Base-by-base conservation (phyloP, 2,797 vertebrate genomes). In the Propithecus perrieri region DNA sequence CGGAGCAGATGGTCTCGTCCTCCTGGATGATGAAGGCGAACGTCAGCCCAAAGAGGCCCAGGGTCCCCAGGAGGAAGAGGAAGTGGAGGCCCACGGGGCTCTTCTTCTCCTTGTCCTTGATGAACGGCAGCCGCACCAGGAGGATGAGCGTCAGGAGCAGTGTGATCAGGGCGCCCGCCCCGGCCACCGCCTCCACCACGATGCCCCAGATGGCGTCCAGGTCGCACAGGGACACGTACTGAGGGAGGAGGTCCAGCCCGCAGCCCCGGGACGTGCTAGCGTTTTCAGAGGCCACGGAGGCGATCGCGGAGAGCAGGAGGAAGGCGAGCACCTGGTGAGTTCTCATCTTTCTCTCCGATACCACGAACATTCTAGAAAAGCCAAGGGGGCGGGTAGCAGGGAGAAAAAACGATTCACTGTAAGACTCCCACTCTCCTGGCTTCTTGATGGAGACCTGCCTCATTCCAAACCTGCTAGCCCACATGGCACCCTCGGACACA, bases 201-300 rank as follows among this genome's bases (percentile, higher is more conserved):
- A 99, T 99, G 0, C 99, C 99, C 99, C 99, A 99, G 67, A 99
- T 98, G 85, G 99, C 99, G 98, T 99, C 99, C 99, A 99, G 99
- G 98, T 99, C 99, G 4, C 99, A 99, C 91, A 99, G 99, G 96
- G 99, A 98, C 17, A 99, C 98, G 71, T 99, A 99, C 96, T 99
- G 99, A 8, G 99, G 99, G 53, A 98, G 98, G 0, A 99, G 98
- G 43, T 99, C 99, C 98, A 99, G 99, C 41, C 99, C 99, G 0
- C 99, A 99, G 85, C 99, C 99, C 74, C 99, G 98, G 0, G 99
- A 99, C 0, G 99, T 99, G 59, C 99, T 99, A 18, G 98, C 96
- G 96, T 99, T 99, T 85, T 99, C 98, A 1, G 99, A 99, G 2
- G 98, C 98, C 94, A 99, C 99, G 50, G 99, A 99, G 96, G 98